Evolutionary conservation across 2,797 vertebrate species (phyloP).

Genomic region (Trematomus bernacchii): DNA sequence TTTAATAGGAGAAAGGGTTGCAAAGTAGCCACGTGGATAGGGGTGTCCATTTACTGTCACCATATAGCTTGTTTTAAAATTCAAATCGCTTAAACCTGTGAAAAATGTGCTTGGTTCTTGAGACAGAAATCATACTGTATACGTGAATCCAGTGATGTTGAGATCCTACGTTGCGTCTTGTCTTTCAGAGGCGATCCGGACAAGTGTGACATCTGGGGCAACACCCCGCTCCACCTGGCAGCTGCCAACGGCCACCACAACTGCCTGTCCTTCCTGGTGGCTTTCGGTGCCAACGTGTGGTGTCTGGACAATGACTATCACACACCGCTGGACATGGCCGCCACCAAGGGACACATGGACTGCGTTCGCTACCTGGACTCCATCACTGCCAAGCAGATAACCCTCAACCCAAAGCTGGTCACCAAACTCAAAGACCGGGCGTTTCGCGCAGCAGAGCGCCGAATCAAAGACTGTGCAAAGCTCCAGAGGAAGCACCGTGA

Average conservation of each 20-base stretch:
- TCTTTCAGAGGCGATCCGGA: constrained; percentile 92
- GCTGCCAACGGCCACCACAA: constrained; percentile 93
- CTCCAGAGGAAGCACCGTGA: constrained; percentile 91
- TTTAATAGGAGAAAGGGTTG: no score
- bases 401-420: constrained; percentile 94
- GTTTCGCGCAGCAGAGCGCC: constrained; percentile 89
- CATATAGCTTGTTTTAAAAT: no score
- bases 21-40: no score
- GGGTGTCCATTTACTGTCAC: background rate
- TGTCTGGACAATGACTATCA: constrained; percentile 98
- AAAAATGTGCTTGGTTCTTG: no score
- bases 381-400: constrained; percentile 93
- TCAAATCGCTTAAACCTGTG: background rate
- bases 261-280: constrained; percentile 96
- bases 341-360: constrained; percentile 95
- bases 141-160: background rate
- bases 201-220: constrained; percentile 98
- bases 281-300: constrained; percentile 97
- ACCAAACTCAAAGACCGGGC: constrained; percentile 93
- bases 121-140: no score
- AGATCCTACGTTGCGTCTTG: constrained; percentile 6
- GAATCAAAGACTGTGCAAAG: constrained; percentile 91
- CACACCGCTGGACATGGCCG: constrained; percentile 96
- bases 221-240: constrained; percentile 94
- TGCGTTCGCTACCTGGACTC: constrained; percentile 96